Evolutionary conservation across 1,140 invertebrate genomes (phyloP), one percentile per base, ranked within the genome.

Genomic region (Drosophila trapezifrons): DNA sequence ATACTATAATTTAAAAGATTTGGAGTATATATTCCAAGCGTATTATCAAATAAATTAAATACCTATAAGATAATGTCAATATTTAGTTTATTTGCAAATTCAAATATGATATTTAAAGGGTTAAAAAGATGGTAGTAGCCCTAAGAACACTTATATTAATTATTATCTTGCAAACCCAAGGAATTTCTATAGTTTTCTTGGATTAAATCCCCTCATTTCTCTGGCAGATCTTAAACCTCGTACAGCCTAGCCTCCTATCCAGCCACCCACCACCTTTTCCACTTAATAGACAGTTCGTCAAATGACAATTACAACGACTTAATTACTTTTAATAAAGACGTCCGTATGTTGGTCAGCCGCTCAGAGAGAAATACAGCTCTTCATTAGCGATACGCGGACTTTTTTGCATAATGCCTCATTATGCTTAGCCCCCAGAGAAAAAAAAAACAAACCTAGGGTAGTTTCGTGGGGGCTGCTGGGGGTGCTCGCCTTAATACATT

Each of bases 261-360:
- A 29, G 18, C 29, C 62, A 20, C 37, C 17, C 29, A 54, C 52
- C 62, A 29, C 35, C 25, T 22, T 17, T 42, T 22, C 52, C 64
- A 71, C 52, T 71, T 72, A 55, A 47, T 51, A 60, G 74, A 70
- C 56, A 56, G 49, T 62, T 78, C 57, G 76, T 77, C 84, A 89
- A 87, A 89, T 84, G 84, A 85, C 79, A 90, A 90, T 90, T 89
- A 75, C 85, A 89, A 65, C 56, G 74, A 78, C 84, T 89, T 89
- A 89, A 89, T 89, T 89, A 89, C 79, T 89, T 89, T 89, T 89
- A 89, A 89, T 89, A 84, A 89, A 89, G 84, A 89, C 85, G 85
- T 90, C 84, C 85, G 84, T 89, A 82, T 77, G 65, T 57, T 37
- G 62, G 55, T 10, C 65, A 54, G n/a, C n/a, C n/a, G n/a, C n/a